Conservation (phyloP, 2,113 vertebrate species). For the Caloenas nicobarica region DNA sequence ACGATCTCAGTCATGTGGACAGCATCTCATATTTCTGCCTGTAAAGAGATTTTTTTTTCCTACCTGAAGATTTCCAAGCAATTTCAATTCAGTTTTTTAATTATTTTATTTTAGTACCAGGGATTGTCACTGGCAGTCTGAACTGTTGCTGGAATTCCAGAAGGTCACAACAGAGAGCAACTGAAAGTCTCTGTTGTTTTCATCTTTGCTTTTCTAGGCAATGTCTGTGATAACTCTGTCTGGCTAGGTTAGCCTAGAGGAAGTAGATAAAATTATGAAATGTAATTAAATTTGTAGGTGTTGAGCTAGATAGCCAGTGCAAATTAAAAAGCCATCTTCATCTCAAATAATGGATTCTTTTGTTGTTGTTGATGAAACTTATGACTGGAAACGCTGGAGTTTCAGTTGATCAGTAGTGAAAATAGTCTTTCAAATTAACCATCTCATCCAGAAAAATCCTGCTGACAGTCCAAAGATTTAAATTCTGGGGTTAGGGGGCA, state of each 20-base stretch:
- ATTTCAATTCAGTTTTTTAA: not conserved
- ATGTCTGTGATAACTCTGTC: not conserved
- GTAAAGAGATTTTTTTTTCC: not conserved
- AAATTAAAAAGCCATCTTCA: not conserved
- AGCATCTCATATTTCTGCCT: not conserved
- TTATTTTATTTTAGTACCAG: not conserved
- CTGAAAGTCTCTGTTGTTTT: not conserved
- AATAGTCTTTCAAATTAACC: constrained; percentile 11
- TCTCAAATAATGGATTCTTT: not conserved
- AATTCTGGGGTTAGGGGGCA: not conserved
- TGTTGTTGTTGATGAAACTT: not conserved
- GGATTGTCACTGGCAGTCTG: not conserved
- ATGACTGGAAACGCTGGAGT: not conserved
- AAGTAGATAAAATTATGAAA: not conserved
- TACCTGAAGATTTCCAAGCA: not conserved
- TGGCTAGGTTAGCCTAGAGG: not conserved
- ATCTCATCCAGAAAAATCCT: not conserved
- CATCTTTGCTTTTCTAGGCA: not conserved
- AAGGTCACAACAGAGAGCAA: not conserved
- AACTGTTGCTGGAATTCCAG: not conserved
- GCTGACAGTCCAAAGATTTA: constrained; percentile 17
- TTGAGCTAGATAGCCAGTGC: not conserved
- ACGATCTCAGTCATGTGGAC: not conserved
- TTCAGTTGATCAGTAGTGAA: not conserved
- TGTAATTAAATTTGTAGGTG: not conserved